Evolutionary conservation across 2,888 invertebrate species (phyloP), one percentile per base, ranked within the genome.

Genomic region (Mactromeris polynyma): DNA sequence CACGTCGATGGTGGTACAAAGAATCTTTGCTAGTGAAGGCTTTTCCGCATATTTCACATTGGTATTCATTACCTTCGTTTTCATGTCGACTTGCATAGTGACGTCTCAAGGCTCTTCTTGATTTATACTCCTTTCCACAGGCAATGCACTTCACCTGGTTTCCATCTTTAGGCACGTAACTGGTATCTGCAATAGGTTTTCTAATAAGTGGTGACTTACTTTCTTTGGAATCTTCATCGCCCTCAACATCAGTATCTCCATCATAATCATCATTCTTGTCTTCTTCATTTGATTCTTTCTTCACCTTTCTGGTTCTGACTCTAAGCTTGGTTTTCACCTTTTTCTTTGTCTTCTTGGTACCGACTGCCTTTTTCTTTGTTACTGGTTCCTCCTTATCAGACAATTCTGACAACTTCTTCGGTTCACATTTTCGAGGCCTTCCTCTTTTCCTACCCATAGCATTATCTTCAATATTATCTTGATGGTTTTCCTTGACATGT

Each of bases 41-140:
- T 86, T 95, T 95, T 0, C 93, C 94, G 90, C 96, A 96, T 6
- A 92, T 82, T 38, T 96, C 94, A 92, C 96, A 96, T 78, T 90
- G 90, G 82, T 91, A 91, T 38, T 90, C 89, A 51, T 90, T 90
- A 38, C 81, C 81, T 26, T 86, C 87, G 14, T 77, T 79, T 19
- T 81, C 82, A 86, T 93, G 93, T 2, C 81, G 83, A 36, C 89
- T 88, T 17, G 82, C 85, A 79, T 89, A 85, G 73, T 94, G 94
- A 17, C 93, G 87, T 42, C 87, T 78, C 26, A 93, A 82, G 3
- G 93, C 93, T 64, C 92, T 86, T 38, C 89, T 90, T 31, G 93
- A 92, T 31, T 81, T 82, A 78, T 92, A 94, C 26, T 87, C 85
- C 81, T 93, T 93, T 1, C 89, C 90, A 90, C 94, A 94, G 21